These are phyloP conservation scores for Thomomys bottae DNA, from an alignment of 2,113 vertebrate genomes.

Conservation along the genomic window DNA sequence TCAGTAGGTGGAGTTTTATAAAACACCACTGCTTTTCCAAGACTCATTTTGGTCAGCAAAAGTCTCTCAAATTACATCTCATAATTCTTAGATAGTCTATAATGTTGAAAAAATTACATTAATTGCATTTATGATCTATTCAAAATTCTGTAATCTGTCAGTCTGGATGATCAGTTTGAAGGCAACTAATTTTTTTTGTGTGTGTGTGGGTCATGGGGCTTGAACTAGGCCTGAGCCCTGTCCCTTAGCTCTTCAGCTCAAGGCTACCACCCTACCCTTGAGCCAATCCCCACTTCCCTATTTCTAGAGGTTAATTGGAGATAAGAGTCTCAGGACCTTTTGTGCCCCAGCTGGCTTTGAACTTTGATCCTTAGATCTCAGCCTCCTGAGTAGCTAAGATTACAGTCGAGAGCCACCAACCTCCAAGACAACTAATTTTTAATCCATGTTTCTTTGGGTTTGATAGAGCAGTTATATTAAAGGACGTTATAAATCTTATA, in stretches of 20 bases:
- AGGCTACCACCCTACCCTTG: too few species aligned
- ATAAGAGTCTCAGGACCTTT: too few species aligned
- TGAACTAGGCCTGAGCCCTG: too few species aligned
- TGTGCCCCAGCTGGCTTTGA: too few species aligned
- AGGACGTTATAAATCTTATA: slow-evolving; percentile 8
- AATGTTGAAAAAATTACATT: slow-evolving; percentile 1
- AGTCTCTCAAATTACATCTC: slow-evolving; percentile 21
- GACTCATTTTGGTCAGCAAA: not conserved
- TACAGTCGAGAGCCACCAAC: too few species aligned
- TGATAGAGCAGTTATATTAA: slow-evolving; percentile 41
- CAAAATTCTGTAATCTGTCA: slow-evolving; percentile 11
- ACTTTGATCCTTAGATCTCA: too few species aligned
- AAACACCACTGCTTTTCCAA: slow-evolving; percentile 26
- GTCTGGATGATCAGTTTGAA: not conserved
- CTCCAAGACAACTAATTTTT: slow-evolving; percentile 31
- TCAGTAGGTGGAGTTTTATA: not conserved
- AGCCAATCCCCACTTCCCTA: too few species aligned
- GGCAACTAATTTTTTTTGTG: slow-evolving; percentile 39
- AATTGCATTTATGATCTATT: slow-evolving; percentile 39
- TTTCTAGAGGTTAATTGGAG: too few species aligned
- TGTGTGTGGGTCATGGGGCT: too few species aligned
- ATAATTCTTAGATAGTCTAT: slow-evolving; percentile 14
- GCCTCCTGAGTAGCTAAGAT: too few species aligned
- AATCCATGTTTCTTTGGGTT: slow-evolving; percentile 36
- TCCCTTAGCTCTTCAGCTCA: too few species aligned